These are phyloP conservation scores for Drosophila nigricruria DNA, from an alignment of 2,888 invertebrate species.

Conservation along the genomic window DNA sequence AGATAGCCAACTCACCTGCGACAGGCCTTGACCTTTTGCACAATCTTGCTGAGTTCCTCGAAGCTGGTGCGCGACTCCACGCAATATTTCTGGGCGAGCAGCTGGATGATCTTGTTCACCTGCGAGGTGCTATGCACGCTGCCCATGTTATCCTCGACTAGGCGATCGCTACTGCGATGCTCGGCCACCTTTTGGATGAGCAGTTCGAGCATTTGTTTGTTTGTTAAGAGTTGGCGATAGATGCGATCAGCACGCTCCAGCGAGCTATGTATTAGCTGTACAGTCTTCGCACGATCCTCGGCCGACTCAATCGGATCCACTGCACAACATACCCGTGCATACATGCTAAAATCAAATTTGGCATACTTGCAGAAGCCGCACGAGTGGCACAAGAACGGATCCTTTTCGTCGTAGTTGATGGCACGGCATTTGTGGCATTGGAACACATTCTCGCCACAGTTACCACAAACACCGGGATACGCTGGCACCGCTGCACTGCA, in stretches of 20 bases:
- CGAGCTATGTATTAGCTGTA: constrained; percentile 94
- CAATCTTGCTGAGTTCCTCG: constrained; percentile 96
- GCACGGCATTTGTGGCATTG: constrained; percentile 99
- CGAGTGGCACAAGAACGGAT: constrained; percentile 99
- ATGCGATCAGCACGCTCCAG: constrained; percentile 97
- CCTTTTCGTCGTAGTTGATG: constrained; percentile 99
- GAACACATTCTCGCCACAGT: constrained; percentile 97
- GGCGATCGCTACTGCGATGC: constrained; percentile 90
- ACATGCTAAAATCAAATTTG: constrained; percentile 97
- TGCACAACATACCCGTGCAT: constrained; percentile 96
- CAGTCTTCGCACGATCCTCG: constrained; percentile 97
- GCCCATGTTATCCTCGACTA: constrained; percentile 86
- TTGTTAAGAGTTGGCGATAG: constrained; percentile 95
- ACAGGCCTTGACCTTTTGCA: constrained; percentile 96
- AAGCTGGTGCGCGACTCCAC: constrained; percentile 97
- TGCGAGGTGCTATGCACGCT: constrained; percentile 87
- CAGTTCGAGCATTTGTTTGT: constrained; percentile 95
- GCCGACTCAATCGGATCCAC: constrained; percentile 99
- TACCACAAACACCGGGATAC: constrained; percentile 97
- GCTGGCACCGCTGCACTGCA: constrained; percentile 99
- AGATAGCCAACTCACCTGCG: constrained; percentile 86
- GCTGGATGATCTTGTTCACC: constrained; percentile 97
- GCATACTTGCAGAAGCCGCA: constrained; percentile 99
- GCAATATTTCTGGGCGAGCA: constrained; percentile 97
- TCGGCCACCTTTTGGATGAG: constrained; percentile 95